Evolutionary conservation across 2,888 invertebrate genomes (phyloP), one percentile per base, ranked within the genome.

Genomic region (Myopa testacea): DNA sequence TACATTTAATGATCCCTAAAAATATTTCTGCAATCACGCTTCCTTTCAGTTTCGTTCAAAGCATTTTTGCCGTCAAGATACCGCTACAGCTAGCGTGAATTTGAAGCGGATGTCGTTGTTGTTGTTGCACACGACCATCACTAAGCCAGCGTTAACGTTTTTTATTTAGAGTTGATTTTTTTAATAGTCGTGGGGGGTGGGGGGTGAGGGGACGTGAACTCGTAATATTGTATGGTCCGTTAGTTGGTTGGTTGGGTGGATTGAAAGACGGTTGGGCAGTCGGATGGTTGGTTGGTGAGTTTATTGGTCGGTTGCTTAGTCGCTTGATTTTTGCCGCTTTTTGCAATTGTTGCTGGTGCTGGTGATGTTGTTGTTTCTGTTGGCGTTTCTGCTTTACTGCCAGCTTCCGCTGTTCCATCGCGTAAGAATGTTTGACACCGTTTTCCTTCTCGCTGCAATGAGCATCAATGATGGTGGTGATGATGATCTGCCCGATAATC

Each of bases 1-100:
- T 80, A 81, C 79, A 83, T 83, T 84, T 86, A 85, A 86, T 85
- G 85, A 87, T 84, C 85, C 82, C 84, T 82, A 82, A 81, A 83
- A 83, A 83, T 81, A 82, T 83, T 80, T 81, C 75, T 77, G 81
- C 80, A 82, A 82, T 83, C 80, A 80, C 80, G 81, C 81, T 82
- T 80, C 68, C 58, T 67, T 75, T 75, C 75, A 40, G 40, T 75
- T 68, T 45, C 68, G 68, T 58, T 75, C 68, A 60, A 68, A 58
- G 16, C 34, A 68, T 75, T 38, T 58, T 58, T 50, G 37, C 14
- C 65, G 19, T 37, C 67, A 52, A 67, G 58, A 58, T 76, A 62
- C 63, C 50, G 55, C 63, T 14, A n/a, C 40, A n/a, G 68, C 38
- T 40, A 68, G 75, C 45, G 75, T 75, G 68, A 68, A 75, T 58